Percentiles rank a stretch among this genome's conserved stretches.
phyloP scores from a whole-genome alignment of 2,797 vertebrate genomes.

The Lindbergichthys nudifrons region DNA sequence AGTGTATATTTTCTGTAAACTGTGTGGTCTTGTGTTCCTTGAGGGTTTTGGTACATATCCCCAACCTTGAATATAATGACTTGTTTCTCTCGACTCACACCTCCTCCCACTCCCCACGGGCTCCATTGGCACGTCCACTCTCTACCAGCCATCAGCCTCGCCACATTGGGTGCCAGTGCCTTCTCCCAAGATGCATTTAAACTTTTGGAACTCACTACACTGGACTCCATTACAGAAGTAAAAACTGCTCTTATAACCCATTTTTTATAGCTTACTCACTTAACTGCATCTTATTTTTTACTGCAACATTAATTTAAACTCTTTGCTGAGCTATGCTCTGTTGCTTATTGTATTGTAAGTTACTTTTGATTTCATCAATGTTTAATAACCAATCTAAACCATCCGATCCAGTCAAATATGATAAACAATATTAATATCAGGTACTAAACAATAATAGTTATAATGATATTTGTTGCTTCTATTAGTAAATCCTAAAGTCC shows the following conservation, averaged over 20 bases:
- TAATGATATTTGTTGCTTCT: not conserved
- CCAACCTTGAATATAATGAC: not conserved
- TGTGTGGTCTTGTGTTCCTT: slow-evolving; percentile 14
- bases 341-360: not conserved
- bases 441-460: not conserved
- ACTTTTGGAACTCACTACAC: not conserved
- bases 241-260: not conserved
- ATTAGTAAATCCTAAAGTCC: slow-evolving; percentile 2
- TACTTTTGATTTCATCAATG: not conserved
- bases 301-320: not conserved
- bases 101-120: not conserved
- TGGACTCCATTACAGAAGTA: not conserved
- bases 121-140: slow-evolving; percentile 3
- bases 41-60: not conserved
- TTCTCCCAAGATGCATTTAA: not conserved
- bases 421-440: not conserved
- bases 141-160: not conserved
- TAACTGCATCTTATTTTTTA: not conserved
- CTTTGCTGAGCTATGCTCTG: not conserved
- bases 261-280: not conserved
- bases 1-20: slow-evolving; percentile 12
- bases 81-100: not conserved
- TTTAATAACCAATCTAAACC: not conserved
- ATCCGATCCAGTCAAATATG: not conserved
- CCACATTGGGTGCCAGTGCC: not conserved